Percentiles rank a stretch among this genome's conserved stretches.
These are phyloP conservation scores for Eucidaris tribuloides DNA, from an alignment of 35 echinoderm and acorn worm species.

Conservation along the genomic window DNA sequence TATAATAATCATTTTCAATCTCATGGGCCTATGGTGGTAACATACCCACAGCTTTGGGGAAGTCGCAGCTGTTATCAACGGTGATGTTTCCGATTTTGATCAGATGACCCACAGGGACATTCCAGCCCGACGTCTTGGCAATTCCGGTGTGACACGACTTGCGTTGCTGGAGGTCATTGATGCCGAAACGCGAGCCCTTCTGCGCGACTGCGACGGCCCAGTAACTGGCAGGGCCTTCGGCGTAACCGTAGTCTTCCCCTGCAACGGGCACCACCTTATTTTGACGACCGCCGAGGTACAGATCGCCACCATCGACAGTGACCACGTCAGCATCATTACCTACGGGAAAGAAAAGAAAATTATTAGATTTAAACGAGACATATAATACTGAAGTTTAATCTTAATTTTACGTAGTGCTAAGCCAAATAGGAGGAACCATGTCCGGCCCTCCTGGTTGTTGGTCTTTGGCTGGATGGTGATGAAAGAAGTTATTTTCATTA, in stretches of 20 bases:
- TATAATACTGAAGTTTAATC: background rate
- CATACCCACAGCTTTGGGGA: slow-evolving; percentile 64
- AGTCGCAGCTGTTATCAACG: slow-evolving; percentile 22
- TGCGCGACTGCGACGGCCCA: slow-evolving; percentile 74
- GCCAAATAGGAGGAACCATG: background rate
- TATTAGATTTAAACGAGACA: background rate
- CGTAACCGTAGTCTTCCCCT: slow-evolving; percentile 68
- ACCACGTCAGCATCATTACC: slow-evolving; percentile 68
- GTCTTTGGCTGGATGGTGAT: background rate
- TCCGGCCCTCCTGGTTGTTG: background rate
- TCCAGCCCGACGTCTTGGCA: slow-evolving; percentile 80
- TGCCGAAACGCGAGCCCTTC: slow-evolving; percentile 30
- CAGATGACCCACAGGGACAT: slow-evolving; percentile 64
- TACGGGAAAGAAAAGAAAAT: background rate
- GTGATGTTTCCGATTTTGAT: slow-evolving; percentile 44
- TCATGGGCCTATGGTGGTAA: too few species aligned
- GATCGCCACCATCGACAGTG: slow-evolving; percentile 70
- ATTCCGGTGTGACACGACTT: slow-evolving; percentile 91
- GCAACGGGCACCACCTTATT: slow-evolving; percentile 31
- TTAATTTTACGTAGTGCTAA: background rate
- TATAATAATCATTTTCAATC: too few species aligned
- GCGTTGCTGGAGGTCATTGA: slow-evolving; percentile 59
- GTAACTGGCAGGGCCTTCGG: slow-evolving; percentile 43
- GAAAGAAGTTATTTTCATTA: background rate
- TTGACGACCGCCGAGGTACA: slow-evolving; percentile 46